A percentile compares a stretch with the other conserved stretches of the same genome.
These are phyloP conservation scores for Acheta domesticus DNA, from an alignment of 2,888 invertebrate genomes.

Conservation along the genomic window DNA sequence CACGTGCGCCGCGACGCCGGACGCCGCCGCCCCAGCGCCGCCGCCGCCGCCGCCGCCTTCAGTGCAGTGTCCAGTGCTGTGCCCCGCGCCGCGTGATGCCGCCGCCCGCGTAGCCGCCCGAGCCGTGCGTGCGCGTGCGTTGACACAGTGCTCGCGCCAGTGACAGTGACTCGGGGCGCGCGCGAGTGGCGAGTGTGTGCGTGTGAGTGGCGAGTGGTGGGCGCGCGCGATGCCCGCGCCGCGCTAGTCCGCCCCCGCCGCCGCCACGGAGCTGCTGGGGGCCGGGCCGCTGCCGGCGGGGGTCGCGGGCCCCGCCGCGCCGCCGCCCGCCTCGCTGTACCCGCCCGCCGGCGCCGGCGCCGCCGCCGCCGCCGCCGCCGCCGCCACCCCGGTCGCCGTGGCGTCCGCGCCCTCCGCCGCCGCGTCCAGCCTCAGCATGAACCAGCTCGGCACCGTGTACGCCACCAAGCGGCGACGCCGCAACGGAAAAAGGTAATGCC, in stretches of 20 bases:
- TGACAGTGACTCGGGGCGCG: not conserved
- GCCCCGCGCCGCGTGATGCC: constrained; percentile 90
- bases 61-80: constrained; percentile 91
- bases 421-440: constrained; percentile 53
- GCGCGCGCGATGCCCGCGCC: not conserved
- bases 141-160: not conserved
- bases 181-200: not conserved
- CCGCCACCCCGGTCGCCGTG: constrained; percentile 28
- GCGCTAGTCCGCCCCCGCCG: not conserved
- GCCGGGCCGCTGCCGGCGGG: constrained; percentile 25
- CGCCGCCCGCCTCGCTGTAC: constrained; percentile 27
- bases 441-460: constrained; percentile 93
- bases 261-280: constrained; percentile 29
- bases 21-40: constrained; percentile 23
- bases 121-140: not conserved
- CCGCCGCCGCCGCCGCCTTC: constrained; percentile 29
- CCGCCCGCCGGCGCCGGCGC: constrained; percentile 29
- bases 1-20: constrained; percentile 26
- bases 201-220: too few species aligned
- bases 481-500: constrained; percentile 87
- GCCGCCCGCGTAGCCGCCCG: constrained; percentile 55
- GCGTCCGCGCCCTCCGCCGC: constrained; percentile 25
- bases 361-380: constrained; percentile 26
- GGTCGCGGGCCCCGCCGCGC: constrained; percentile 27
- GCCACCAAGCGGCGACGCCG: constrained; percentile 92